Base-by-base conservation (phyloP, 2,797 vertebrate species). In the Acestrorhynchus altus region DNA sequence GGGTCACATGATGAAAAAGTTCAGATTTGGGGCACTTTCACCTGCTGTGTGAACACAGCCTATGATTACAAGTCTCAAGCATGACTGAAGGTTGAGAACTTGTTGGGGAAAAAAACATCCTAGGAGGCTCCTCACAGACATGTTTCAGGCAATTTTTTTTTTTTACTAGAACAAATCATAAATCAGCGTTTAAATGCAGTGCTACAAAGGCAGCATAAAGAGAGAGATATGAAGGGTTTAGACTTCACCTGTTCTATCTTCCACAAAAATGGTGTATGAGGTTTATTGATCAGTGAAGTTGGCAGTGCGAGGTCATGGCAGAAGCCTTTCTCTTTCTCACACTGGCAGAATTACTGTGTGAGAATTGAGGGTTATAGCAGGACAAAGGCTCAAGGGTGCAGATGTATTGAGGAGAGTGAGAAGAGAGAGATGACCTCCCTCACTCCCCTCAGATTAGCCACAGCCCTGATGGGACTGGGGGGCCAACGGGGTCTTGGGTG, bases 371-470 rank as follows among this genome's bases (percentile, higher is more conserved):
- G 22, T 56, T 56, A 56, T 1, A 56, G 1, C 20, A 16, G 28
- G 28, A 60, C 24, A 60, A 28, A 79, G 61, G 52, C 61, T 56
- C 51, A 74, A 67, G 69, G 64, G 15, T 44, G 64, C 42, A 8
- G 77, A 12, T 59, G 39, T 71, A 56, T 54, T 54, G 67, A 64
- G 67, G 76, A n/a, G 56, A 54, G 16, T 2, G 67, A 46, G 59
- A 72, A 24, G 9, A 35, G 68, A 56, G 76, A 61, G 42, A 56
- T 40, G n/a, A 52, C 67, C 47, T 52, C 69, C 49, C 56, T 40
- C 46, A 47, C 52, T 39, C 2, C 18, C 47, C 49, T 63, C 59
- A 60, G 64, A 69, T 51, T 31, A 69, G 44, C 13, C 56, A 4
- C 18, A 31, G 18, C 16, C 35, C 31, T 40, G 60, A 39, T 31